Conservation (phyloP, 2,797 vertebrate species). For the Hapalemur alaotrensis region DNA sequence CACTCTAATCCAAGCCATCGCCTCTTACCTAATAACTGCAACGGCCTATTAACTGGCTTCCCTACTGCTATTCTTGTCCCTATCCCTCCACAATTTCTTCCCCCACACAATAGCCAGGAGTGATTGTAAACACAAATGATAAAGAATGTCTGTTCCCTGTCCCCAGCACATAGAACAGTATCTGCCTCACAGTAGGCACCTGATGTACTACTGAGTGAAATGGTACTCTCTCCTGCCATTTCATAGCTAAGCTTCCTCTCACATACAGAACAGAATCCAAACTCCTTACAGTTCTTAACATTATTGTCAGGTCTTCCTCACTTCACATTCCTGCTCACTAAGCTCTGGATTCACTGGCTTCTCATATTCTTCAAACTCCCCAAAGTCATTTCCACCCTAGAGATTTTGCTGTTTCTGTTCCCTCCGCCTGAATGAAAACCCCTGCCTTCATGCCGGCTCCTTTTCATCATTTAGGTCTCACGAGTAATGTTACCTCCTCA, state of each 20-base stretch:
- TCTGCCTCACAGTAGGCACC: not conserved
- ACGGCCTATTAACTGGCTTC: not conserved
- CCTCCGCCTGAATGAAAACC: not conserved
- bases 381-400: not conserved
- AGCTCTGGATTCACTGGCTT: not conserved
- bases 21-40: not conserved
- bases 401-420: not conserved
- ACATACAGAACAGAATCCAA: not conserved
- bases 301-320: not conserved
- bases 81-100: not conserved
- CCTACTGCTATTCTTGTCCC: not conserved
- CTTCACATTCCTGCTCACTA: not conserved
- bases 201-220: not conserved
- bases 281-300: not conserved
- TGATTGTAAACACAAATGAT: not conserved
- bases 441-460: not conserved
- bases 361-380: not conserved
- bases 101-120: not conserved
- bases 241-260: not conserved
- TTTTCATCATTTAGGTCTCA: not conserved
- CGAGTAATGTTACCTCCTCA: not conserved
- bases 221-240: not conserved
- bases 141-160: not conserved
- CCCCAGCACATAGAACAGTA: not conserved
- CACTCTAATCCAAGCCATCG: not conserved